phyloP scores from a whole-genome alignment of 1,140 invertebrate genomes.

The Homarus americanus region DNA sequence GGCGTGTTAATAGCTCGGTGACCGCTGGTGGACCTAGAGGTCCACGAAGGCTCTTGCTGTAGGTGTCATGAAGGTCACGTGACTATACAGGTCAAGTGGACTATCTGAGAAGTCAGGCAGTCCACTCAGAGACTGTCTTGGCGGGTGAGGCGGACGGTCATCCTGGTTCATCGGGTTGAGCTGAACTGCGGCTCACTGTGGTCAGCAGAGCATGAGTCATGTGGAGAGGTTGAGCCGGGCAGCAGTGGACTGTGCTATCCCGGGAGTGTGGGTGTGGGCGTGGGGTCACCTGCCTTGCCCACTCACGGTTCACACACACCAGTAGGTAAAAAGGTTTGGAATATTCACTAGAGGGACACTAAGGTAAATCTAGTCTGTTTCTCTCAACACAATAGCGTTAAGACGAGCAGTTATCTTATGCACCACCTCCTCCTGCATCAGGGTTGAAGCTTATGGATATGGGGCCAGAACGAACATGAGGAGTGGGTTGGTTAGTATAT shows the following conservation, averaged over 20 bases:
- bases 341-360: not conserved
- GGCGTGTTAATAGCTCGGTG: too few species aligned
- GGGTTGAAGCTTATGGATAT: constrained; percentile 98
- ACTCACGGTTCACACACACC: not conserved
- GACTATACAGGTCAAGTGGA: too few species aligned
- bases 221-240: not conserved
- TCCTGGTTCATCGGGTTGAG: not conserved
- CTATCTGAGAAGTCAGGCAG: not conserved
- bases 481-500: constrained; percentile 92
- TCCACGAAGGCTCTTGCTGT: too few species aligned
- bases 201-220: not conserved
- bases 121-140: not conserved
- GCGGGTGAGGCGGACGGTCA: not conserved
- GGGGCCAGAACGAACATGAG: constrained; percentile 97
- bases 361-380: constrained; percentile 19
- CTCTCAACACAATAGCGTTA: constrained; percentile 73
- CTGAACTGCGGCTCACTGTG: not conserved
- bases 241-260: not conserved
- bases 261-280: not conserved
- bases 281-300: too few species aligned
- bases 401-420: constrained; percentile 79
- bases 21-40: too few species aligned
- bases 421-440: constrained; percentile 96
- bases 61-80: too few species aligned
- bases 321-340: not conserved